Evolutionary conservation across 2,888 invertebrate genomes (phyloP).

Genomic region (Vannuccia rotundouncinata): DNA sequence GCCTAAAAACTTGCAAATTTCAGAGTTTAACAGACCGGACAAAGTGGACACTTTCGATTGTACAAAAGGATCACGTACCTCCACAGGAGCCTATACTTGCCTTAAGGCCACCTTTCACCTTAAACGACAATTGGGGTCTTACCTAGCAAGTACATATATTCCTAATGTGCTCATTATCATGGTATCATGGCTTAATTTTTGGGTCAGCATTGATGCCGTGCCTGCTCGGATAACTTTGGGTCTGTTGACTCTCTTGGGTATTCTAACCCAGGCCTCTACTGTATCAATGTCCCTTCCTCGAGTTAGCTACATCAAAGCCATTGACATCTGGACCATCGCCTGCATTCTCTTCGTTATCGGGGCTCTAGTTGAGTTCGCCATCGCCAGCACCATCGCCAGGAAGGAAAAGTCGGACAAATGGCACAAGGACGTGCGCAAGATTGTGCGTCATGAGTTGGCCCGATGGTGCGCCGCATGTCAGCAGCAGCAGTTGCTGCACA

Average conservation of each 20-base stretch:
- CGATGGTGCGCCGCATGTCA: slow-evolving; percentile 38
- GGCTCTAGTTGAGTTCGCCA: slow-evolving; percentile 40
- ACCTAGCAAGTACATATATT: slow-evolving; percentile 39
- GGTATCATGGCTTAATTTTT: slow-evolving; percentile 40
- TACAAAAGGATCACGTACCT: slow-evolving; percentile 28
- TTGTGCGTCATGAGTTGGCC: slow-evolving; percentile 39
- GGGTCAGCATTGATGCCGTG: slow-evolving; percentile 40
- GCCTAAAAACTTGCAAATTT: slow-evolving; percentile 28
- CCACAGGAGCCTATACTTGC: slow-evolving; percentile 38
- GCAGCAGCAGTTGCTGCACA: slow-evolving; percentile 36
- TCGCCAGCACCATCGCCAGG: slow-evolving; percentile 36
- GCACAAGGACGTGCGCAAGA: slow-evolving; percentile 38
- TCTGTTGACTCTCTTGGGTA: slow-evolving; percentile 39
- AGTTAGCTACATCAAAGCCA: slow-evolving; percentile 40
- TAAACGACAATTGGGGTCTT: slow-evolving; percentile 37
- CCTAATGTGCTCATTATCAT: slow-evolving; percentile 38
- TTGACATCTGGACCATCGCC: slow-evolving; percentile 40
- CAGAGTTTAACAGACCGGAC: slow-evolving; percentile 37
- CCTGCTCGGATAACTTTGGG: slow-evolving; percentile 39
- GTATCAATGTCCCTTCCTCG: slow-evolving; percentile 36
- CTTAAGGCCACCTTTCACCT: slow-evolving; percentile 39
- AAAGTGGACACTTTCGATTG: slow-evolving; percentile 30
- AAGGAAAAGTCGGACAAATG: slow-evolving; percentile 15
- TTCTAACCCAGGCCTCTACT: slow-evolving; percentile 37
- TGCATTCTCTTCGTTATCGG: slow-evolving; percentile 41